Evolutionary conservation across 1,140 invertebrate species (phyloP).

Genomic region (Drosophila virilis): DNA sequence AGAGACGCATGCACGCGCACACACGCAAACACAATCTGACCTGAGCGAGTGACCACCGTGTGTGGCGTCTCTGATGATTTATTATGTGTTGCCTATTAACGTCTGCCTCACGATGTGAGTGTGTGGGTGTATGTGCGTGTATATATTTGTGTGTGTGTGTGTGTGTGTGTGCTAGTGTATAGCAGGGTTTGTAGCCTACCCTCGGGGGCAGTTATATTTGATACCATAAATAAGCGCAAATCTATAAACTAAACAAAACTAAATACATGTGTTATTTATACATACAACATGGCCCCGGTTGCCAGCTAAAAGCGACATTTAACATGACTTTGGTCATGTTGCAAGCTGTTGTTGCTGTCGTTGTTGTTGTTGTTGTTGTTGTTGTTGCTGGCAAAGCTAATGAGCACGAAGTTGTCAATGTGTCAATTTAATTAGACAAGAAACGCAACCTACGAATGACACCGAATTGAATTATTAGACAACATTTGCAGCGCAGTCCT

Average conservation of each 20-base stretch:
- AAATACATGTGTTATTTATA: constrained; percentile 65
- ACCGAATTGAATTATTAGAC: constrained; percentile 65
- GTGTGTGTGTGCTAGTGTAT: neutral
- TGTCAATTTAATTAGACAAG: constrained; percentile 84
- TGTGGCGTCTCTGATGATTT: constrained; percentile 63
- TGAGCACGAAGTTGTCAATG: constrained; percentile 82
- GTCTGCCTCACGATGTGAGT: constrained; percentile 34
- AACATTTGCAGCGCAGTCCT: constrained; percentile 37
- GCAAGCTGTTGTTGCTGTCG: constrained; percentile 36
- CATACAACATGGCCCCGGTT: constrained; percentile 4
- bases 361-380: constrained; percentile 37
- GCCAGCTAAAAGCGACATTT: constrained; percentile 36
- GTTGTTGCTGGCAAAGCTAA: constrained; percentile 63
- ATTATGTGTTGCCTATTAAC: constrained; percentile 80
- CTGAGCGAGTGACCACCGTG: constrained; percentile 47
- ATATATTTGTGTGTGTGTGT: neutral
- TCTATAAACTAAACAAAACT: constrained; percentile 82
- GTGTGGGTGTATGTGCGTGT: constrained; percentile 10
- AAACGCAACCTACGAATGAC: constrained; percentile 60
- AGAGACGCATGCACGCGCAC: constrained; percentile 3
- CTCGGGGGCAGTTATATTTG: constrained; percentile 38
- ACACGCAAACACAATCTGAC: constrained; percentile 4
- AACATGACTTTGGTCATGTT: constrained; percentile 47
- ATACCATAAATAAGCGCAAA: constrained; percentile 78
- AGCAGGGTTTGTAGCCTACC: neutral